Evolutionary conservation across 2,113 vertebrate species (phyloP), one percentile per base, ranked within the genome.

Genomic region (Syngnathus scovelli): DNA sequence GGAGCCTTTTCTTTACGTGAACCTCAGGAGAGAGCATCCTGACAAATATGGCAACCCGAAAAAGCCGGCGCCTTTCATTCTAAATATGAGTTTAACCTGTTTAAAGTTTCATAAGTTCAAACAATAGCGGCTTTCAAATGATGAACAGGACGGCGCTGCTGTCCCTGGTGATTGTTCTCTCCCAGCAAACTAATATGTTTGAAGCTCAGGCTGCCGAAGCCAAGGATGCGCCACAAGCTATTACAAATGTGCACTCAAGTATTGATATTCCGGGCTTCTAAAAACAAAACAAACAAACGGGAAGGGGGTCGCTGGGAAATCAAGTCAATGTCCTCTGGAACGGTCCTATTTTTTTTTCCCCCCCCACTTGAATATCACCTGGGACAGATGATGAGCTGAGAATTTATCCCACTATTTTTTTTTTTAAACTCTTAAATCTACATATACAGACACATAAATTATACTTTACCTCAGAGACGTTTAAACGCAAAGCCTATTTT

Each of bases 131-230:
- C 79, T 83, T 85, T 87, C 76, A 87, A 78, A 85, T 80, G 78
- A 86, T 85, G 88, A 82, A 74, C 70, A 74, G 83, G 76, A 74
- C 72, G 48, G 68, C 7, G 77, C 75, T 71, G 79, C 85, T 64
- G 68, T 90, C 90, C 85, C 90, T 76, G 72, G 85, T 87, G 84
- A 74, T 74, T 79, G 70, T 70, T 41, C 62, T 85, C 86, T 86
- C 75, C 72, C 68, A 74, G 83, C 77, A 86, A 83, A 88, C 87
- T 90, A 90, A 90, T 91, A 84, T 89, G 85, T 91, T 89, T 88
- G 86, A 90, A 88, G 90, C 83, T 68, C 74, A 56, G 80, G 75
- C 81, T 88, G 86, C 88, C 85, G 89, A 78, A 70, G 68, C 88
- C 85, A 87, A 83, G 81, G 73, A 78, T 78, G 77, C 64, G 83